phyloP scores from a whole-genome alignment of 2,113 vertebrate genomes.

The Steatornis caripensis region DNA sequence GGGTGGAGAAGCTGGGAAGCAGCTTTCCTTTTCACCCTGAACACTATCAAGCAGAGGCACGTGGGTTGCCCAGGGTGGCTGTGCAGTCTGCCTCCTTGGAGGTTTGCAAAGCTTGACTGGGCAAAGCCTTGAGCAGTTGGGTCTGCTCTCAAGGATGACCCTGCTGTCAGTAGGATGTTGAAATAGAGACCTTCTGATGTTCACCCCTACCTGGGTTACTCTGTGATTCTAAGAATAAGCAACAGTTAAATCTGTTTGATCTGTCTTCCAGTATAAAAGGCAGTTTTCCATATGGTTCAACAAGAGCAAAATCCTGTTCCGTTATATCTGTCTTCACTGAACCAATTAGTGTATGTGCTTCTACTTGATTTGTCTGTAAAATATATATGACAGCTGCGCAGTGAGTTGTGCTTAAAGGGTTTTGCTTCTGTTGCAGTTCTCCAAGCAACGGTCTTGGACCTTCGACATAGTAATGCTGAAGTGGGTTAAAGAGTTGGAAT shows the following conservation, averaged over 20 bases:
- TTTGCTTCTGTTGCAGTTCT: background rate
- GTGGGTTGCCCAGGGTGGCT: background rate
- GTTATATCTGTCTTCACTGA: background rate
- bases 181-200: fast-evolving
- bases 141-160: background rate
- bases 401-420: background rate
- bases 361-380: background rate
- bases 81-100: background rate
- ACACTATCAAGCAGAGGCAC: fast-evolving
- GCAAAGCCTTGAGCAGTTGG: background rate
- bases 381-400: background rate
- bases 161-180: background rate
- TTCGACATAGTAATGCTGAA: background rate
- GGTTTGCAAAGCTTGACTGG: background rate
- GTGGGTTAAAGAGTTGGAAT: background rate
- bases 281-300: background rate
- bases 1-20: background rate
- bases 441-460: background rate
- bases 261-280: background rate
- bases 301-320: background rate
- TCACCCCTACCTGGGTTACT: background rate
- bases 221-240: background rate
- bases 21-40: background rate
- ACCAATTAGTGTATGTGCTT: background rate
- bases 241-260: background rate